phyloP scores from a whole-genome alignment of 2,797 vertebrate genomes.

The Chloroceryle inda region DNA sequence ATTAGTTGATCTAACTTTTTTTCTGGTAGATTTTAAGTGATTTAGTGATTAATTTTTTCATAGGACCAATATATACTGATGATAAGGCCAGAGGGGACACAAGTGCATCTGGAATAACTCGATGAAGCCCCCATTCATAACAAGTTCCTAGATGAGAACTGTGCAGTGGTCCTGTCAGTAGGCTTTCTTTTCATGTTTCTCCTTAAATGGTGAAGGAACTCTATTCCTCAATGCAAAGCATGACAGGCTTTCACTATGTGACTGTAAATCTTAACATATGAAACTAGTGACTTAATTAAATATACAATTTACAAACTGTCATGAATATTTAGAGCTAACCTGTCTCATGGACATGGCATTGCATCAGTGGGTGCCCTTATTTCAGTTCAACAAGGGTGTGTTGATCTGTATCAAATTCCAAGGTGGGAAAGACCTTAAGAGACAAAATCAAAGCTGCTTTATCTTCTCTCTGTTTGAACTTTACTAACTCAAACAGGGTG shows the following conservation, averaged over 20 bases:
- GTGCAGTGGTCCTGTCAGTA: not conserved
- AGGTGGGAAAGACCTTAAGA: not conserved
- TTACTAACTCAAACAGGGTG: not conserved
- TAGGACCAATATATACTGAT: not conserved
- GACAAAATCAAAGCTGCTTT: not conserved
- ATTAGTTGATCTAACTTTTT: not conserved
- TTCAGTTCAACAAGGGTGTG: not conserved
- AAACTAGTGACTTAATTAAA: not conserved
- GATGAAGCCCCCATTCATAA: not conserved
- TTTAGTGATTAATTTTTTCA: not conserved
- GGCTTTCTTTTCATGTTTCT: not conserved
- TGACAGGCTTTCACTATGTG: not conserved
- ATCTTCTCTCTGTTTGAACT: not conserved
- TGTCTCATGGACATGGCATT: not conserved
- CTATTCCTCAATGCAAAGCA: not conserved
- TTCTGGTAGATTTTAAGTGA: not conserved
- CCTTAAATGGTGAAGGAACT: not conserved
- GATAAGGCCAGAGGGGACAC: not conserved
- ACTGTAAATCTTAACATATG: not conserved
- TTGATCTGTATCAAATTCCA: not conserved
- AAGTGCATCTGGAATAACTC: not conserved
- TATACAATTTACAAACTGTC: not conserved
- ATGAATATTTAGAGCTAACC: not conserved
- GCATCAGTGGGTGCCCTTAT: not conserved
- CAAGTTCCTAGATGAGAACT: not conserved